Evolutionary conservation across 2,113 vertebrate genomes (phyloP).

Genomic region (Seriola dumerili): DNA sequence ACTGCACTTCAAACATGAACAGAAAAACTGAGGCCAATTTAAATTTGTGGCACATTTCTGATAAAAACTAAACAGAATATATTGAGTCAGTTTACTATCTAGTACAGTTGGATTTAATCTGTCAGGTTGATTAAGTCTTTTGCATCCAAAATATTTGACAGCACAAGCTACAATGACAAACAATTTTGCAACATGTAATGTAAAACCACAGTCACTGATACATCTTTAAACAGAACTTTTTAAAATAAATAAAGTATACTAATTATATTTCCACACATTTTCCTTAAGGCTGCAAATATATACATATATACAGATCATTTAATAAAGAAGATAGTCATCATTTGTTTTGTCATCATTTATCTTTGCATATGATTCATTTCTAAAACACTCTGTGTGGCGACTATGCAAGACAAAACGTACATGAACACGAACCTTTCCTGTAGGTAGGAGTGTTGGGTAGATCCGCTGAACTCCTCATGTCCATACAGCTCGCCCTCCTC

Average conservation of each 20-base stretch:
- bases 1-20: neutral
- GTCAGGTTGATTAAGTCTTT: neutral
- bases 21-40: neutral
- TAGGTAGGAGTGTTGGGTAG: slow-evolving; percentile 63
- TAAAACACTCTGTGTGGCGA: neutral
- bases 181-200: neutral
- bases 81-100: neutral
- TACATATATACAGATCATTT: neutral
- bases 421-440: slow-evolving; percentile 68
- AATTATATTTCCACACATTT: neutral
- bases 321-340: neutral
- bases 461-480: slow-evolving; percentile 76
- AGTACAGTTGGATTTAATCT: neutral
- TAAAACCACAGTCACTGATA: neutral
- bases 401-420: neutral
- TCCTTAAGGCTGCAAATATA: too few species aligned
- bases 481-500: slow-evolving; percentile 71
- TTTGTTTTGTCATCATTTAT: neutral
- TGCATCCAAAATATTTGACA: neutral
- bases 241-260: neutral
- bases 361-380: neutral
- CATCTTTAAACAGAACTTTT: neutral
- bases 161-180: neutral
- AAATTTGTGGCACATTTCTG: slow-evolving; percentile 15
- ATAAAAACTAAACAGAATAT: neutral